Conservation (phyloP, 2,113 vertebrate species). For the Meles meles region DNA sequence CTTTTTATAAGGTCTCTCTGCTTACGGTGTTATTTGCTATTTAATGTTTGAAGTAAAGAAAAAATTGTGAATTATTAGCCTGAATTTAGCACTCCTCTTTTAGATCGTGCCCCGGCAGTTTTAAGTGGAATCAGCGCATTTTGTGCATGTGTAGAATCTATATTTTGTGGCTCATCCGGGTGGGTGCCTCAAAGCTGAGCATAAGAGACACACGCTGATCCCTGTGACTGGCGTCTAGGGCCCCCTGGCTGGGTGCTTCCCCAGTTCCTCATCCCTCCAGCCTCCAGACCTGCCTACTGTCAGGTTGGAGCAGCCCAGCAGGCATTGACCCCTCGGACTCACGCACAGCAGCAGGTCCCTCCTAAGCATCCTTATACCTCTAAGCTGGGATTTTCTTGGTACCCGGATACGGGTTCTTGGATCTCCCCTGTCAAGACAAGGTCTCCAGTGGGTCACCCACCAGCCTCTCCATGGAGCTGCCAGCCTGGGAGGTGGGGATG, state of each 20-base stretch:
- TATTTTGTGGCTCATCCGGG: not conserved
- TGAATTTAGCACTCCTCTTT: not conserved
- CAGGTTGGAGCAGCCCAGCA: not conserved
- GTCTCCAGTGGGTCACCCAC: not conserved
- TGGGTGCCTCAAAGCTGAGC: not conserved
- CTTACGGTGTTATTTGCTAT: not conserved
- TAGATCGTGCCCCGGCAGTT: not conserved
- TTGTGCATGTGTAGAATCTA: not conserved
- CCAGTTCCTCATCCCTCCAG: rapidly evolving
- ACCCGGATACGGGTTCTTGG: not conserved
- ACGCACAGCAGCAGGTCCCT: rapidly evolving
- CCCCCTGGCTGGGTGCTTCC: not conserved
- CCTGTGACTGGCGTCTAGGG: not conserved
- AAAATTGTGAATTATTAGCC: not conserved
- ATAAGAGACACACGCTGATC: not conserved
- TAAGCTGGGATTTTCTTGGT: not conserved
- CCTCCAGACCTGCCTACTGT: too few relatives aligned
- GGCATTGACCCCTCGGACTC: not conserved
- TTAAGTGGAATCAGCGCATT: not conserved
- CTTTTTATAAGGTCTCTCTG: not conserved
- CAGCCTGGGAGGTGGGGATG: not conserved
- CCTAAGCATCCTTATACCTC: not conserved
- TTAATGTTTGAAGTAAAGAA: not conserved
- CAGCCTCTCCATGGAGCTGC: not conserved
- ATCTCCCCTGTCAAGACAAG: not conserved